A percentile compares a stretch with the other conserved stretches of the same genome.
These are phyloP conservation scores for Drosophila busckii DNA, from an alignment of 1,140 invertebrate species.

Conservation along the genomic window DNA sequence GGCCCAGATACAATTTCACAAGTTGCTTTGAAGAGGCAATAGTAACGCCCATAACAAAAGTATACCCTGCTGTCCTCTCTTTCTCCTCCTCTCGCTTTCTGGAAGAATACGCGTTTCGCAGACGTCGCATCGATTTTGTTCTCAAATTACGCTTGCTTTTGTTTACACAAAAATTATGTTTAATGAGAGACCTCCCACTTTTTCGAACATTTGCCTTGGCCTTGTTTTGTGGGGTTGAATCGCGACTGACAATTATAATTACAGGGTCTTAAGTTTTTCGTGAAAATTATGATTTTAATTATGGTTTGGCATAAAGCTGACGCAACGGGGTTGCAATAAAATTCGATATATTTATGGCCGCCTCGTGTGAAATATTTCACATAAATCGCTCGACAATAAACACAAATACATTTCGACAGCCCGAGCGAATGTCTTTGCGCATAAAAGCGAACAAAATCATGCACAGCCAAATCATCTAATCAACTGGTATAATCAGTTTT, in stretches of 20 bases:
- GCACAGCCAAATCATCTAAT: constrained; percentile 50
- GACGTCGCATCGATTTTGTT: constrained; percentile 64
- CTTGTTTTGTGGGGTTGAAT: constrained; percentile 43
- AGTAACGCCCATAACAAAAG: constrained; percentile 19
- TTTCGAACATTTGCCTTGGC: neutral
- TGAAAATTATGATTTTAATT: constrained; percentile 77
- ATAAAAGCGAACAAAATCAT: constrained; percentile 36
- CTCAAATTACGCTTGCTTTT: constrained; percentile 66
- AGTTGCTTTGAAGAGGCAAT: constrained; percentile 8
- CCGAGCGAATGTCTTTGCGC: constrained; percentile 37
- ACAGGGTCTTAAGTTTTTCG: constrained; percentile 74
- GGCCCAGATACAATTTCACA: too few relatives aligned
- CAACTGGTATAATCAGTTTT: constrained; percentile 67
- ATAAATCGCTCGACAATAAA: constrained; percentile 65
- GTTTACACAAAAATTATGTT: constrained; percentile 76
- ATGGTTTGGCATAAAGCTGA: constrained; percentile 17
- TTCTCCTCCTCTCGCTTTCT: too few relatives aligned
- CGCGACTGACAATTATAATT: constrained; percentile 73
- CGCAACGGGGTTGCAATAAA: constrained; percentile 27
- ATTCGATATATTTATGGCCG: constrained; percentile 54
- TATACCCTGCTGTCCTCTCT: constrained; percentile 16
- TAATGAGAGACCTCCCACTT: constrained; percentile 57
- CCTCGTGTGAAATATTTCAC: constrained; percentile 38
- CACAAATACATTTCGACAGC: constrained; percentile 34
- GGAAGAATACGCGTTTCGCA: constrained; percentile 24